Percentiles rank a stretch among this genome's conserved stretches.
phyloP scores from a whole-genome alignment of 2,113 vertebrate genomes.

The Lepus timidus region DNA sequence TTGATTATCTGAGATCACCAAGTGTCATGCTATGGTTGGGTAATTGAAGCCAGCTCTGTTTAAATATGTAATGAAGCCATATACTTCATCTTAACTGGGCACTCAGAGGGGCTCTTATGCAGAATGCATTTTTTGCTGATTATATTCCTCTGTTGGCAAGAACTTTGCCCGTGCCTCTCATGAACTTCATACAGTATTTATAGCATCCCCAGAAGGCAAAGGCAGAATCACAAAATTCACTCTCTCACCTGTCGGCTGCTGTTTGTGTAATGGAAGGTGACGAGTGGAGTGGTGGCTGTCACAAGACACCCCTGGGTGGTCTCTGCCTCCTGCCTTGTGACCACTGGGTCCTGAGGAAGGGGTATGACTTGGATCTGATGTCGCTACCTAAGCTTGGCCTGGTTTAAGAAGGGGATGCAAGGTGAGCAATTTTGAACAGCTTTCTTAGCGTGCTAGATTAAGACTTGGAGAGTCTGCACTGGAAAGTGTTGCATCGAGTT shows the following conservation, averaged over 20 bases:
- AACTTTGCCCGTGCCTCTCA: neutral
- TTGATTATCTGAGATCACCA: slow-evolving; percentile 43
- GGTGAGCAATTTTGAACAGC: neutral
- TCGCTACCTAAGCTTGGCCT: neutral
- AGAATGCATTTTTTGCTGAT: slow-evolving; percentile 59
- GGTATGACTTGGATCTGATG: neutral
- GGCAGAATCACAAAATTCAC: neutral
- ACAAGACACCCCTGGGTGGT: too few species aligned
- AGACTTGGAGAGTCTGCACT: neutral
- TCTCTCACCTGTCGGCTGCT: neutral
- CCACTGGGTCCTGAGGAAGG: neutral
- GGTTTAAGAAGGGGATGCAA: neutral
- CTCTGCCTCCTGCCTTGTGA: neutral
- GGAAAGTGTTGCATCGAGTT: rapidly evolving
- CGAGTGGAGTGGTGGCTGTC: rapidly evolving
- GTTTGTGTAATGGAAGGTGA: neutral
- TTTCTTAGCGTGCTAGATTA: neutral
- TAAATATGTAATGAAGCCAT: slow-evolving; percentile 36
- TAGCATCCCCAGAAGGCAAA: slow-evolving; percentile 14
- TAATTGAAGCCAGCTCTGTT: slow-evolving; percentile 51
- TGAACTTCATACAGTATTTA: slow-evolving; percentile 53
- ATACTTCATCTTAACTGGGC: neutral
- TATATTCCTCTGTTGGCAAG: slow-evolving; percentile 47
- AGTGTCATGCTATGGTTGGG: neutral
- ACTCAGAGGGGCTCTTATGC: slow-evolving; percentile 2